A percentile compares a stretch with the other conserved stretches of the same genome.
These are phyloP conservation scores for Clinocottus analis DNA, from an alignment of 2,113 vertebrate genomes.

Conservation along the genomic window DNA sequence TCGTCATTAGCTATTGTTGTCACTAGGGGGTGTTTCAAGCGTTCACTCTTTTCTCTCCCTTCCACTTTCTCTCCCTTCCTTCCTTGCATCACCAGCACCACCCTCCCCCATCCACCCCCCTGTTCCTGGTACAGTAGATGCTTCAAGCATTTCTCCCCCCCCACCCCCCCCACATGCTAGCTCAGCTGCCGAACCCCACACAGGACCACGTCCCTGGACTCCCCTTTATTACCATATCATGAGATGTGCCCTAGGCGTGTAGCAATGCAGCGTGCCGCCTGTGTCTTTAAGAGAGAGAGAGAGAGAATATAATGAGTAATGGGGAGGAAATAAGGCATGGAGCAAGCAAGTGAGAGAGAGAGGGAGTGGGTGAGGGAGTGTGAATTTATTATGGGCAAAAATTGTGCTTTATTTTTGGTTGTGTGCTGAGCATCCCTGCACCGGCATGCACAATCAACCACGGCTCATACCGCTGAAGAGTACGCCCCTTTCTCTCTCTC, in stretches of 20 bases:
- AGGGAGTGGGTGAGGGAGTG: conserved; percentile 66
- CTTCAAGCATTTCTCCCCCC: conserved; percentile 43
- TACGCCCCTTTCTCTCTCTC: conserved; percentile 50
- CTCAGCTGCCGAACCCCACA: conserved; percentile 55
- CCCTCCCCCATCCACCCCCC: conserved; percentile 22
- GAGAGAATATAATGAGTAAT: conserved; percentile 67
- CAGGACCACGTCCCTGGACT: conserved; percentile 69
- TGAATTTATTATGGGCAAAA: conserved; percentile 72
- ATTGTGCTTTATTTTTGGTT: conserved; percentile 66
- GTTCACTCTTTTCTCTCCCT: conserved; percentile 42
- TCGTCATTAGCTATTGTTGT: conserved; percentile 69
- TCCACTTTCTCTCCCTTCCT: conserved; percentile 20
- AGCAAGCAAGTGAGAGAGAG: conserved; percentile 67
- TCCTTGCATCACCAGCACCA: conserved; percentile 19
- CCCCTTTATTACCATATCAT: conserved; percentile 74
- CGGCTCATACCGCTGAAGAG: conserved; percentile 57
- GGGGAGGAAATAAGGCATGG: conserved; percentile 67
- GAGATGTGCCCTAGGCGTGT: conserved; percentile 67
- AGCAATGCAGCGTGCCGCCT: conserved; percentile 78
- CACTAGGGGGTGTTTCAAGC: conserved; percentile 63
- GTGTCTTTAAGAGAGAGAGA: conserved; percentile 83
- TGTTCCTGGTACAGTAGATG: conserved; percentile 54
- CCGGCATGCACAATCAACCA: conserved; percentile 67
- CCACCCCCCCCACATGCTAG: not conserved
- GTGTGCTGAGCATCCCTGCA: conserved; percentile 72